Evolutionary conservation across 2,113 vertebrate genomes (phyloP).

Genomic region (Thymallus thymallus): DNA sequence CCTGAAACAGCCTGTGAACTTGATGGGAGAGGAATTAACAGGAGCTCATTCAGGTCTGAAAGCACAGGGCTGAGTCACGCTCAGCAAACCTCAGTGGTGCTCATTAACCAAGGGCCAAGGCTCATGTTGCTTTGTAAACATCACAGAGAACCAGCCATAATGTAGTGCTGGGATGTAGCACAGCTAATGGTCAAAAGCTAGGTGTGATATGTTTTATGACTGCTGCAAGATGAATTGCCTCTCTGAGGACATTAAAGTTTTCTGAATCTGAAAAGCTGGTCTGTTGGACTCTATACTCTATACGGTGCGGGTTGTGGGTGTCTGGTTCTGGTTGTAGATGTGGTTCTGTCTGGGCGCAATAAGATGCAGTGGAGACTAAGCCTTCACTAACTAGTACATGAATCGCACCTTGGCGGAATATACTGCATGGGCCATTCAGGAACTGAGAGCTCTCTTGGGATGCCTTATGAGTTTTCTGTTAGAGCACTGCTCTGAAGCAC

Average conservation of each 20-base stretch:
- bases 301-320: too few species aligned
- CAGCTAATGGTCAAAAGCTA: neutral
- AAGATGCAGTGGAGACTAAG: neutral
- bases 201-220: too few species aligned
- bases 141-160: constrained; percentile 1
- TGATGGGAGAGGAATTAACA: neutral
- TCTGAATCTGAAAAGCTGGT: too few species aligned
- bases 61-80: constrained; percentile 22
- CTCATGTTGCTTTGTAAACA: constrained; percentile 8
- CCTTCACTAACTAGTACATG: neutral
- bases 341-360: neutral
- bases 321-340: neutral
- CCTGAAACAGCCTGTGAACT: constrained; percentile 9
- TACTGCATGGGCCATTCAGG: neutral
- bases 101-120: constrained; percentile 16
- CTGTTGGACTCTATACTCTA: neutral
- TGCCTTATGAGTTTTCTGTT: neutral
- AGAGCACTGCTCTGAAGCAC: neutral
- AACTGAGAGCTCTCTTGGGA: neutral
- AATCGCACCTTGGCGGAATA: neutral
- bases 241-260: too few species aligned
- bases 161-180: neutral
- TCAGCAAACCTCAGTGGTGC: constrained; percentile 6
- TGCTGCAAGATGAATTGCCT: too few species aligned
- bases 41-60: neutral